Conservation (phyloP, 2,888 invertebrate species). For the Agriopis marginaria region DNA sequence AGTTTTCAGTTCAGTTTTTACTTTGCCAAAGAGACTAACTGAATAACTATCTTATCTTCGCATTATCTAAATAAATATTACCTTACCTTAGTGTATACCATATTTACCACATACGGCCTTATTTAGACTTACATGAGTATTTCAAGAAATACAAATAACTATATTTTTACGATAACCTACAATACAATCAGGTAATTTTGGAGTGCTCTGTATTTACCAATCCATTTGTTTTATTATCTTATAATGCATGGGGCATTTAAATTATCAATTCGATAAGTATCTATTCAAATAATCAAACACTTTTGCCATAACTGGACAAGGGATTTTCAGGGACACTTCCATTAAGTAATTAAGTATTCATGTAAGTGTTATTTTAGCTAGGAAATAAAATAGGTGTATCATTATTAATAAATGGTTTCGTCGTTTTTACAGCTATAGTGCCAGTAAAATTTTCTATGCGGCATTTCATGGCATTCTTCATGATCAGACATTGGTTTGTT, state of each 20-base stretch:
- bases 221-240: constrained; percentile 11
- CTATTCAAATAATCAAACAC: neutral
- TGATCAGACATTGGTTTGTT: too few relatives aligned
- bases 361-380: neutral
- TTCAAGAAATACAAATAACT: too few relatives aligned
- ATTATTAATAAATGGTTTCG: too few relatives aligned
- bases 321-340: neutral
- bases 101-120: too few relatives aligned
- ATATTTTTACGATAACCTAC: neutral
- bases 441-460: too few relatives aligned
- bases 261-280: constrained; percentile 12
- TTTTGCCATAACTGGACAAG: neutral
- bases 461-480: too few relatives aligned
- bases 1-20: too few relatives aligned
- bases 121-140: neutral
- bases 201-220: neutral
- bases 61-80: too few relatives aligned
- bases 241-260: too few relatives aligned
- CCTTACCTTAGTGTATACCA: too few relatives aligned
- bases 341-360: neutral
- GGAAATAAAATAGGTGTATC: neutral
- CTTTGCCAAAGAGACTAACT: too few relatives aligned
- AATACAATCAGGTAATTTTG: neutral
- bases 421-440: neutral
- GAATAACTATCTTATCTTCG: too few relatives aligned